These are phyloP conservation scores for Macropus fuliginosus DNA, from an alignment of 2,797 vertebrate genomes.

Conservation along the genomic window DNA sequence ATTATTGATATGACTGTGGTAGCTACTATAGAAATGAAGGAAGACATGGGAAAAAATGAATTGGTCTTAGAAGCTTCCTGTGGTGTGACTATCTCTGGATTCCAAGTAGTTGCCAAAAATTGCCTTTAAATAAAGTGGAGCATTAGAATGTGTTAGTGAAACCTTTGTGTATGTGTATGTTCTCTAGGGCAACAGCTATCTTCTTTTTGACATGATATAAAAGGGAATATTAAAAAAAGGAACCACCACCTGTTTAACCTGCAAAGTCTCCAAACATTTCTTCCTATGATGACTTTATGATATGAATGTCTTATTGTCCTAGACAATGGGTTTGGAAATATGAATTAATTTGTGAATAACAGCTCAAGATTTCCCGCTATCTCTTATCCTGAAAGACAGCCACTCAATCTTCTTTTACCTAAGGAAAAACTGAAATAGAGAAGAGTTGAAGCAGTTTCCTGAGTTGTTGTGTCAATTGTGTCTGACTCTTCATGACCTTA, in stretches of 20 bases:
- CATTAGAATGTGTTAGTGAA: background rate
- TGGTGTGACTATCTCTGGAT: background rate
- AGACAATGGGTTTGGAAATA: background rate
- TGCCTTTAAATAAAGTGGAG: background rate
- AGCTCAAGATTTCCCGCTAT: background rate
- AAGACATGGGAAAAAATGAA: background rate
- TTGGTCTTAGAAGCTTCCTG: background rate
- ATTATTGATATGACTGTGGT: background rate
- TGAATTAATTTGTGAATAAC: background rate
- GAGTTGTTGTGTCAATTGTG: background rate
- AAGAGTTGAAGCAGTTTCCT: background rate
- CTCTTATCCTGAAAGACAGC: background rate
- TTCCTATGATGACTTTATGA: background rate
- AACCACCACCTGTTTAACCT: background rate
- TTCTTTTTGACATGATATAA: background rate
- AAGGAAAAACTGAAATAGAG: background rate
- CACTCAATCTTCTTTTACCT: background rate
- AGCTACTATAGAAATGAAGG: background rate
- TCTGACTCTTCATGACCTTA: background rate
- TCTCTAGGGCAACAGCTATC: background rate
- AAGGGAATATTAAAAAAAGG: background rate
- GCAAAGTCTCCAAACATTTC: background rate
- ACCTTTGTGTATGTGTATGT: background rate
- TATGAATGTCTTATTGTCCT: background rate
- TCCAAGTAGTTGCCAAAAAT: background rate